Base-by-base conservation (phyloP, 2,113 vertebrate genomes). In the Xerus inauris region DNA sequence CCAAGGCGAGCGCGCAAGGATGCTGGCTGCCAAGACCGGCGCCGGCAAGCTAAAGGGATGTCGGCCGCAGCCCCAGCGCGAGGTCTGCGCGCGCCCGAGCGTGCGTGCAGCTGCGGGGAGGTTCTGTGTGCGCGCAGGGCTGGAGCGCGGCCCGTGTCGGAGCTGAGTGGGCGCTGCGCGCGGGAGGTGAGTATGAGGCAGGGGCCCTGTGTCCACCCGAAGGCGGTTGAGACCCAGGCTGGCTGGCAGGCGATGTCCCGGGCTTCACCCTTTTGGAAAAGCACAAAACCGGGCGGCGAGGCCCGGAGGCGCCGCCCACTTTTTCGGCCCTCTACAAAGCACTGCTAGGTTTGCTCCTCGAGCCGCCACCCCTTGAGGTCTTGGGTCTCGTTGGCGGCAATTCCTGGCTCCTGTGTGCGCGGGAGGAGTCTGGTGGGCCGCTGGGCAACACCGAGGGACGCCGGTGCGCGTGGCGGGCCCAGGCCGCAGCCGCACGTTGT, bases 81-180 rank as follows among this genome's bases (percentile, higher is more conserved):
- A 16, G 94, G 54, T 35, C 32, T 64, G 82, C 64, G 95, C 87
- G 97, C 92, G 47, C 95, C 89, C 73, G 91, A 35, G 45, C 2
- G 45, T 72, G 94, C 95, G 91, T 93, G 96, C 38, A 62, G 89
- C 91, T 92, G 96, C 96, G 79, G 87, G 80, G 67, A 54, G 73
- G 72, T 47, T 8, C 94, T 19, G 94, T 69, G 75, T 42, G 90
- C 62, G 81, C 82, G 88, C 91, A 4, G 83, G 54, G 13, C 35
- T 6, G 81, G 76, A 76, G 51, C 54, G 3, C 28, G 13, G 45
- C 19, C 24, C 6, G 35, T n/a, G 16, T 73, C 6, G 2, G 64
- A 12, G 54, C 40, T 0, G 54, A 11, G 22, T 8, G 45, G 6
- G 81, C 30, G 72, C n/a, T 0, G 26, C 5, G 73, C 30, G 4